Base-by-base conservation (phyloP, 2,797 vertebrate species). In the Eptatretus atami region DNA sequence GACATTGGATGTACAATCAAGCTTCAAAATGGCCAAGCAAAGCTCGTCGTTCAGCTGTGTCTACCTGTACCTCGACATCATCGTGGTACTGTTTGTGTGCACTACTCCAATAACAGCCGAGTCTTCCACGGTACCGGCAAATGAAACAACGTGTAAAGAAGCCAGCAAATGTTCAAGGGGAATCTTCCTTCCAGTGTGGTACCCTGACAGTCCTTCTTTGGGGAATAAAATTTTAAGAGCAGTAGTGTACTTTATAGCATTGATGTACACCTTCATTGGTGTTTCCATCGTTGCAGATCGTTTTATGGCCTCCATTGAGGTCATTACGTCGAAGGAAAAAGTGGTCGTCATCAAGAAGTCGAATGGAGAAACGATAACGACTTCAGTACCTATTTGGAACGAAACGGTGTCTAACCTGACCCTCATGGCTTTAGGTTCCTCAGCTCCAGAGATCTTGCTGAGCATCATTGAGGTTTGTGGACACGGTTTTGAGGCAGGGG, bases 221-320 rank as follows among this genome's bases (percentile, higher is more conserved):
- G 73, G 79, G 2, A 86, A 98, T 70, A 92, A 87, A 71, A 67
- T 93, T 2, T 86, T 86, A 67, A 78, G 90, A 70, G 88, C 90
- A 12, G 82, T 80, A 0, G 79, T 98, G 54, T 98, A 98, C 68
- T 94, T 98, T 63, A 77, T 90, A 64, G 84, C 78, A 0, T 69
- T 98, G 75, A 76, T 75, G 10, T 96, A 94, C 73, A 93, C 92
- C 86, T 98, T 98, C 70, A 71, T 98, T 12, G 90, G 90, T 1
- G 90, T 98, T 13, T 95, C 90, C 53, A 93, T 98, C 72, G 81
- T 98, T 15, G 88, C 90, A 0, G 90, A 98, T 65, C 83, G 88
- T 65, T 98, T 98, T 73, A 98, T 98, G 90, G 80, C 90, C 1
- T 94, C 88, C 64, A 98, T 98, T 2, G 88, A 98, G 73, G 87